A percentile compares a stretch with the other conserved stretches of the same genome.
These are phyloP conservation scores for Chrysogorgia sp. DNA, from an alignment of 92 coral and sea anemone species.

Conservation along the genomic window DNA sequence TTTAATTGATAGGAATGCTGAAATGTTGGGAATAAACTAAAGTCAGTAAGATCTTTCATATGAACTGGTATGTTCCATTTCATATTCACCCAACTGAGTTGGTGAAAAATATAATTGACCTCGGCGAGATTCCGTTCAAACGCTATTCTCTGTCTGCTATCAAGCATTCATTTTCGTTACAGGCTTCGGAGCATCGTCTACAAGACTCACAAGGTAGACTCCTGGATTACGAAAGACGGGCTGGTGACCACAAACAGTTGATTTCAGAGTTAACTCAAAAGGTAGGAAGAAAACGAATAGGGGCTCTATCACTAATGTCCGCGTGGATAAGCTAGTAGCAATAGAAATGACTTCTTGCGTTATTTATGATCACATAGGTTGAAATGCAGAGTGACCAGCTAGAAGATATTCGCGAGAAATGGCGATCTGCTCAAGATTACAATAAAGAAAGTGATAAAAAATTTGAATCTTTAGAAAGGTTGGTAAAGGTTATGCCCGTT, in stretches of 20 bases:
- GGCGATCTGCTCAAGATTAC: slow-evolving; percentile 80
- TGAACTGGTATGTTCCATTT: no score
- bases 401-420: slow-evolving; percentile 78
- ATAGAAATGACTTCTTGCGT: background rate
- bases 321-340: background rate
- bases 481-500: no score
- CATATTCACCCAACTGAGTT: no score
- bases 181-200: slow-evolving; percentile 86
- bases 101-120: background rate
- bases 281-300: slow-evolving; percentile 47
- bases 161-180: slow-evolving; percentile 3
- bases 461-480: slow-evolving; percentile 75
- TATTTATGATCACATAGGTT: slow-evolving; percentile 52
- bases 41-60: no score
- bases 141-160: no score
- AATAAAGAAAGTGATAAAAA: slow-evolving; percentile 70
- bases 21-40: no score
- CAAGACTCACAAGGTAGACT: slow-evolving; percentile 93
- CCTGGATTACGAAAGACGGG: slow-evolving; percentile 90
- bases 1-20: no score
- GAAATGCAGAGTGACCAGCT: slow-evolving; percentile 92
- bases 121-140: no score
- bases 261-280: slow-evolving; percentile 94
- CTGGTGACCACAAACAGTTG: slow-evolving; percentile 88
- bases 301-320: background rate